Evolutionary conservation across 2,113 vertebrate genomes (phyloP), one percentile per base, ranked within the genome.

Genomic region (Ahaetulla prasina): DNA sequence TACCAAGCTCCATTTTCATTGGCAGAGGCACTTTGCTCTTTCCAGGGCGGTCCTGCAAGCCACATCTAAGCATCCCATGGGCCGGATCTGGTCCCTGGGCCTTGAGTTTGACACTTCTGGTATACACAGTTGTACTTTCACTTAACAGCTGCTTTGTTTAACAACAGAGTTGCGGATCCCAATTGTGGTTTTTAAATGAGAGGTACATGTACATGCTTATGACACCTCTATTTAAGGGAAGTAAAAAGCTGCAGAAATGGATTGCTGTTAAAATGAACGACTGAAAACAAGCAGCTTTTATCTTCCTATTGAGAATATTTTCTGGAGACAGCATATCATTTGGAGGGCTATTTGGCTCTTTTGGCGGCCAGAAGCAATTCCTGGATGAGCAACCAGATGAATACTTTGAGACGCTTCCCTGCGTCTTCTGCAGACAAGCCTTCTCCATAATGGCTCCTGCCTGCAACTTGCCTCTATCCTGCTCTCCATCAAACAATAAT

Each of bases 321-420:
- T 39, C 55, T 0, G 1, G 1, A 8, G 0, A 0, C 0, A 0
- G 74, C 25, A 53, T 50, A 30, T 27, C 53, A 30, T 89, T 90
- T 53, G 43, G 45, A 22, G 39, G 25, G 30, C 86, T 80, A 57
- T 5, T 0, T 25, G 27, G 2, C 50, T 12, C 63, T 43, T 18
- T 39, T 3, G 25, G 86, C 3, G 0, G 45, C 4, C 8, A 55
- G 84, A 68, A 91, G 5, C 6, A n/a, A 57, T 93, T 93, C 22
- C 55, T 30, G 53, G 86, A 90, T 91, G 84, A 55, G 63, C 30
- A 30, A 47, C 50, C 39, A 30, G 14, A 35, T 49, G n/a, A 0
- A 57, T 6, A 45, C 30, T 57, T 23, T 12, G 11, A 87, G 54
- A 43, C 7, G 22, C 54, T n/a, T 49, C 87, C 60, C 57, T 23